Evolutionary conservation across 2,888 invertebrate species (phyloP).

Genomic region (Aleiodes leptofemur): DNA sequence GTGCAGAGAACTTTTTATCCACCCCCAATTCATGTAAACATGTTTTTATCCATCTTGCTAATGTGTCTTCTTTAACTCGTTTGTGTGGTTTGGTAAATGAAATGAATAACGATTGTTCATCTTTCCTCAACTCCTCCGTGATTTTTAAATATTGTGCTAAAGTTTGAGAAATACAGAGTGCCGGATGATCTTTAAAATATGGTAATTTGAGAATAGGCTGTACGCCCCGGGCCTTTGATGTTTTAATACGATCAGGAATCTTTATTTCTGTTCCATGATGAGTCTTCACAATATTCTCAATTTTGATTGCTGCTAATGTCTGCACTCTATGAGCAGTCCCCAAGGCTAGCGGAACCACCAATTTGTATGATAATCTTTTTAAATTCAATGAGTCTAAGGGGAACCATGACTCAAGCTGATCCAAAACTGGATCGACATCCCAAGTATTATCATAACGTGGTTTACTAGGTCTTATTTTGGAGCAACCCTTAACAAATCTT

Average conservation of each 20-base stretch:
- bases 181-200: constrained; percentile 37
- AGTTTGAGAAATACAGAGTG: constrained; percentile 46
- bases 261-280: constrained; percentile 51
- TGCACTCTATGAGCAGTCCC: too few species aligned
- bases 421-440: constrained; percentile 22
- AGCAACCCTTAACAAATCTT: constrained; percentile 58
- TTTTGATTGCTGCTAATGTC: constrained; percentile 48
- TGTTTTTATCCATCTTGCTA: too few species aligned
- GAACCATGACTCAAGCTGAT: not conserved
- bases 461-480: constrained; percentile 50
- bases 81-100: not conserved
- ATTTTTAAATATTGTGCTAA: too few species aligned
- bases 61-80: too few species aligned
- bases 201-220: constrained; percentile 47
- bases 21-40: too few species aligned
- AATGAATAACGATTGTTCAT: constrained; percentile 38
- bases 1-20: constrained; percentile 47
- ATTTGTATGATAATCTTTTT: not conserved
- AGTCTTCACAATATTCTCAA: constrained; percentile 43
- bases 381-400: not conserved
- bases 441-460: constrained; percentile 4
- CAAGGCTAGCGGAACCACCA: too few species aligned
- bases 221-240: constrained; percentile 33
- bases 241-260: constrained; percentile 48
- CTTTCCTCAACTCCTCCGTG: constrained; percentile 29